Evolutionary conservation across 1,140 invertebrate species (phyloP), one percentile per base, ranked within the genome.

Genomic region (Diorhabda elongata): DNA sequence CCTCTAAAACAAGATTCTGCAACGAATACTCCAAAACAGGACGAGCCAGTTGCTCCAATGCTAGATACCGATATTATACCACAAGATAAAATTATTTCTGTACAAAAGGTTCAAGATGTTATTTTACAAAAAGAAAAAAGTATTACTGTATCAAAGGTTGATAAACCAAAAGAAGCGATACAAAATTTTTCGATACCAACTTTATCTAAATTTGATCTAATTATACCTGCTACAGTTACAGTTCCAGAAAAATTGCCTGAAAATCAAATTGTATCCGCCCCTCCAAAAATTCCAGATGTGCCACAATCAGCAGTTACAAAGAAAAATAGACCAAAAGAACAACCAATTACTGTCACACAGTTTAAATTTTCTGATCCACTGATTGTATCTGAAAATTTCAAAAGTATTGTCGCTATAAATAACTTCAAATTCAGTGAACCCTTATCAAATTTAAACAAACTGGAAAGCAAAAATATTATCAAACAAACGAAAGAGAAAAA

Each of bases 381-480:
- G 11, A 68, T 80, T 3, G 71, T 81, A 52, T 72, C 76, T 3
- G 74, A 79, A 64, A 76, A 75, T 58, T 61, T 69, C 11, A 78
- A 77, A 69, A 70, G 75, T 2, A 71, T 77, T 8, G 77, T 80
- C 56, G 82, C 83, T 0, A 82, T 83, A 5, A 84, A 84, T 67
- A 83, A 83, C 70, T 87, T 85, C 58, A 86, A 81, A 63, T 87
- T 87, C 69, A 86, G 85, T 73, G 82, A 83, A 61, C 86, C 86
- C 2, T 68, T 85, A 3, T 47, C 52, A 59, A 57, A 61, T n/a
- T 5, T 47, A 7, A 68, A 58, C 62, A 63, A 71, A 69, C 59
- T 67, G 5, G 68, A 47, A 44, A 43, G 8, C 0, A 1, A 9
- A 4, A 4, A n/a, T 11, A 11, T 3, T 2, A 11, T 26, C 3